Conservation (phyloP, 2,113 vertebrate species). For the Menidia beryllina region DNA sequence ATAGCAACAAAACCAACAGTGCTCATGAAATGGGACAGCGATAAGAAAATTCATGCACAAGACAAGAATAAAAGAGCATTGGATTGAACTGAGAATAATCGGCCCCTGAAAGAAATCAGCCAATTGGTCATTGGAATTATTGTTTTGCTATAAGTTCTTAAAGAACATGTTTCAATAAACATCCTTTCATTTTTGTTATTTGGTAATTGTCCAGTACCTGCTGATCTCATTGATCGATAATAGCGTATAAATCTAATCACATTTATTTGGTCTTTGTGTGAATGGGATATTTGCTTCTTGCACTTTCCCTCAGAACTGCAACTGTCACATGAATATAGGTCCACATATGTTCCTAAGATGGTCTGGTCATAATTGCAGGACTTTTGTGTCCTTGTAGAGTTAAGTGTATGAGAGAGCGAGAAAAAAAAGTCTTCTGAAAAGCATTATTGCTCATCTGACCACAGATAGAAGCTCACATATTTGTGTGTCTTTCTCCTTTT, state of each 20-base stretch:
- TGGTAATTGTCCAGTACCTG: slow-evolving; percentile 7
- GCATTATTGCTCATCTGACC: slow-evolving; percentile 7
- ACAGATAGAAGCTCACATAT: neutral
- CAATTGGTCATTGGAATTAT: slow-evolving; percentile 49
- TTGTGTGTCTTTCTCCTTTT: slow-evolving; percentile 30
- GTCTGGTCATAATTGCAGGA: neutral
- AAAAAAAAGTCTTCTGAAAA: slow-evolving; percentile 1
- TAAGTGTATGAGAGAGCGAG: too few species aligned
- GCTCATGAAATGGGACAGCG: slow-evolving; percentile 70
- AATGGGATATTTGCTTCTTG: neutral
- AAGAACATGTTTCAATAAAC: slow-evolving; percentile 4
- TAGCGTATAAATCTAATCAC: slow-evolving; percentile 15
- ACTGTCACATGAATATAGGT: neutral
- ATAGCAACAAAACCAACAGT: slow-evolving; percentile 73
- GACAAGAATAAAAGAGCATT: slow-evolving; percentile 63
- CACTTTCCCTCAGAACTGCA: too few species aligned
- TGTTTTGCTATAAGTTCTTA: slow-evolving; percentile 52
- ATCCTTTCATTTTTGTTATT: slow-evolving; percentile 19
- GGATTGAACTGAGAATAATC: slow-evolving; percentile 56
- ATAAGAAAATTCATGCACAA: slow-evolving; percentile 72
- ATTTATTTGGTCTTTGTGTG: slow-evolving; percentile 5
- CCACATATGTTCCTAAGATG: neutral
- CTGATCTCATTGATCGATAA: neutral
- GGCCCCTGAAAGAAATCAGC: slow-evolving; percentile 44
- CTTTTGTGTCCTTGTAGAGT: too few species aligned